phyloP scores from a whole-genome alignment of 2,888 invertebrate genomes.

The Iselma pallidipennis region DNA sequence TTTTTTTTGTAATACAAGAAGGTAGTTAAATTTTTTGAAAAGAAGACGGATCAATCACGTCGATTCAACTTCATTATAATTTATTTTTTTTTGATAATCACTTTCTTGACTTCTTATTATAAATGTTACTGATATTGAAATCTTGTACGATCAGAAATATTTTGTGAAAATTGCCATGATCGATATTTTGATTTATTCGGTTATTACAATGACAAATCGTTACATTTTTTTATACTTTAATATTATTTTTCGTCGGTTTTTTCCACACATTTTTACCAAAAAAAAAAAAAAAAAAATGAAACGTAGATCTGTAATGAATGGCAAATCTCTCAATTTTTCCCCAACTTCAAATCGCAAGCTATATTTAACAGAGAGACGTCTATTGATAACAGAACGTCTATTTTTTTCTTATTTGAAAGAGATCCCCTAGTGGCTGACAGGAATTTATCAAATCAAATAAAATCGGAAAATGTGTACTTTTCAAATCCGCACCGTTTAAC shows the following conservation, averaged over 20 bases:
- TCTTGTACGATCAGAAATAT: conserved; percentile 8
- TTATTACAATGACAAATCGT: conserved; percentile 21
- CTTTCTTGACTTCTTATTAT: conserved; percentile 14
- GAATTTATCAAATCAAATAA: background rate
- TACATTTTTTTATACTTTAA: conserved; percentile 8
- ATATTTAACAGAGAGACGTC: background rate
- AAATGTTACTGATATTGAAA: conserved; percentile 17
- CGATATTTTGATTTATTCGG: conserved; percentile 17
- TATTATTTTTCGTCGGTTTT: background rate
- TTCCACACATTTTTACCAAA: background rate
- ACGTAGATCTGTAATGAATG: background rate
- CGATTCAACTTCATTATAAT: conserved; percentile 15
- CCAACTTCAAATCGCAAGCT: background rate
- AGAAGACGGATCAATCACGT: conserved; percentile 8
- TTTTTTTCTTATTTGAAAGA: background rate
- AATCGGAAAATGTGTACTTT: background rate
- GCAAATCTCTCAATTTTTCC: background rate
- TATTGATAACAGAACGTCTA: too few relatives aligned
- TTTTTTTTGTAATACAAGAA: conserved; percentile 16
- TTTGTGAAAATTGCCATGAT: conserved; percentile 8
- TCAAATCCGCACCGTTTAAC: conserved; percentile 2
- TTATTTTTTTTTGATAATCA: conserved; percentile 1
- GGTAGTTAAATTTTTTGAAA: background rate
- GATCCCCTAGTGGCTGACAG: background rate
- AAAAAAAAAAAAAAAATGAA: too few relatives aligned